Conservation (phyloP, 1,140 invertebrate genomes). For the Geopemphigus sp. region DNA sequence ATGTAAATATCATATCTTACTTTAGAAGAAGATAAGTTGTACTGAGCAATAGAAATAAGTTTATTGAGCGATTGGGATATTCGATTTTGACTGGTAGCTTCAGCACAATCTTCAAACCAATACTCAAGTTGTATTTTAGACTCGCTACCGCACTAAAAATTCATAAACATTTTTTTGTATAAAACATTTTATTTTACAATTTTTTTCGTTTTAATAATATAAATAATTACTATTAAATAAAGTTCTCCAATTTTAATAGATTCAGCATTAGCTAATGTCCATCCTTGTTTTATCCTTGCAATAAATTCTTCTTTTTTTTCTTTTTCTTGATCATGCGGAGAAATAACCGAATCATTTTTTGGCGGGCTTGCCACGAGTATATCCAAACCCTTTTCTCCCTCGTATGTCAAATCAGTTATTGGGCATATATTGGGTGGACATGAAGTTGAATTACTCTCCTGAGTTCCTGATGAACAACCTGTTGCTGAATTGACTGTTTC, state of each 20-base stretch:
- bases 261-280: slow-evolving; percentile 72
- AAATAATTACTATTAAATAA: slow-evolving; percentile 73
- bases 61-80: slow-evolving; percentile 50
- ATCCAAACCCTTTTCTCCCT: slow-evolving; percentile 33
- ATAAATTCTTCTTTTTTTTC: slow-evolving; percentile 56
- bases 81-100: slow-evolving; percentile 33
- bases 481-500: slow-evolving; percentile 20
- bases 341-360: slow-evolving; percentile 54
- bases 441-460: slow-evolving; percentile 4
- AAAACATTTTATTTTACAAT: background rate
- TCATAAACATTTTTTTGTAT: no score
- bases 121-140: slow-evolving; percentile 79
- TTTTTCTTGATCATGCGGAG: slow-evolving; percentile 39
- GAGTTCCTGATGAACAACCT: background rate
- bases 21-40: slow-evolving; percentile 49
- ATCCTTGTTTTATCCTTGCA: slow-evolving; percentile 69
- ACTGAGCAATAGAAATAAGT: slow-evolving; percentile 52
- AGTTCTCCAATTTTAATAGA: slow-evolving; percentile 82
- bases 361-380: slow-evolving; percentile 52
- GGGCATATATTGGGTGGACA: background rate
- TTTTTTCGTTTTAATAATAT: background rate
- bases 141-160: slow-evolving; percentile 71
- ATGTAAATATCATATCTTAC: slow-evolving; percentile 22
- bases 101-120: slow-evolving; percentile 66
- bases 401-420: background rate